These are phyloP conservation scores for Phorcus lineatus DNA, from an alignment of 2,888 invertebrate genomes.

Conservation along the genomic window DNA sequence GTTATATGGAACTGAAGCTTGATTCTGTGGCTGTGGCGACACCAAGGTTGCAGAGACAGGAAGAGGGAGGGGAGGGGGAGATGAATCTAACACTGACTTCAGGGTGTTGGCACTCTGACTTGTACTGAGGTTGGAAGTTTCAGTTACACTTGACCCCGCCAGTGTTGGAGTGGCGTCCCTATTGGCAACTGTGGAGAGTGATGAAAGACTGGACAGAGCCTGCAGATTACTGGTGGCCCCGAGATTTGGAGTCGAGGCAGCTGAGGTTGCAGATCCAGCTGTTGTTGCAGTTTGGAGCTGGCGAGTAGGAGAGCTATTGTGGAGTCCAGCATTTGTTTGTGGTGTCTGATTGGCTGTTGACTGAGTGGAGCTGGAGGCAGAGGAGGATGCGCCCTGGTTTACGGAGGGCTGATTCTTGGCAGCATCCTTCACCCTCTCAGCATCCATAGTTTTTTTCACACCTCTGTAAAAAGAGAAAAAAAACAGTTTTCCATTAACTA, in stretches of 20 bases:
- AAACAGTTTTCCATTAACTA: too few relatives aligned
- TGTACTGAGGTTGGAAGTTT: background rate
- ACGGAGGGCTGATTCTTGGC: conserved; percentile 36
- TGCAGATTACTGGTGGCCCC: background rate
- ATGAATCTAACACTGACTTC: background rate
- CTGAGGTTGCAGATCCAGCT: background rate
- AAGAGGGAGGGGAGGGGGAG: background rate
- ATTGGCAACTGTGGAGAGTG: background rate
- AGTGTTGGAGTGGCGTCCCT: background rate
- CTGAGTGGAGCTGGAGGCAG: background rate
- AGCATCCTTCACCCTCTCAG: conserved; percentile 33
- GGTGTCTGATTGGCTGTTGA: conserved; percentile 10
- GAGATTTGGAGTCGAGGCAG: background rate
- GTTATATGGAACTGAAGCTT: conserved; percentile 66
- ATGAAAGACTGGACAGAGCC: background rate
- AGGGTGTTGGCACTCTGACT: background rate
- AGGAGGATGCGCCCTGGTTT: conserved; percentile 23
- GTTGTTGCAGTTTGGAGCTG: background rate
- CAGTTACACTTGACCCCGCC: background rate
- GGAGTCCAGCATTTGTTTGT: background rate
- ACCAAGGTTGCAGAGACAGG: background rate
- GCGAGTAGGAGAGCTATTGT: background rate
- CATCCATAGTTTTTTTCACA: conserved; percentile 7
- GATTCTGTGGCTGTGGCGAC: conserved; percentile 41
- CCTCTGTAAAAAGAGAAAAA: background rate